Base-by-base conservation (phyloP, 2,797 vertebrate genomes). In the Antrozous pallidus region DNA sequence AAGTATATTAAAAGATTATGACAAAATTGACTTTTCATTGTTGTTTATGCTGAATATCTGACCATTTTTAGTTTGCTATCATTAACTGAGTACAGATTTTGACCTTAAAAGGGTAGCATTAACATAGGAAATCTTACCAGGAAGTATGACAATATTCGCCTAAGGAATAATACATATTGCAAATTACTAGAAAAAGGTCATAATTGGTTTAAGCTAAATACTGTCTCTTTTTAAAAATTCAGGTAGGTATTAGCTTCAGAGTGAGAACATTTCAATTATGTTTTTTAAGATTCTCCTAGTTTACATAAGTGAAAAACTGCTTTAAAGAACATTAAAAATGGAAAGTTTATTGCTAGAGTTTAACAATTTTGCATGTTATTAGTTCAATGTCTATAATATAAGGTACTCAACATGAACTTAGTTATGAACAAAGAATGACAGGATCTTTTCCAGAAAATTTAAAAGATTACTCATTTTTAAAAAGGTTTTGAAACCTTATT, bases 71-170 rank as follows among this genome's bases (percentile, higher is more conserved):
- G 6, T 92, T 96, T 90, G 73, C 69, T 49, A 40, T 96, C 83
- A 61, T 97, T 97, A 97, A 91, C 40, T 61, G 49, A 91, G 49
- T 69, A 63, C 36, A 94, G 87, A 80, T 96, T 96, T 96, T 96
- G 90, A 96, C 93, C 95, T 95, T 96, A 97, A 96, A 97, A 95
- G 56, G 31, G 89, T 97, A 96, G 96, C 94, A 97, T 97, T 97
- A 97, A 95, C 95, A 96, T 95, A 97, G 87, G 36, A 91, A 96
- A 95, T 70, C 92, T 95, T 85, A 89, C 40, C 51, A 94, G 73
- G 67, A 51, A 79, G 63, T 56, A 42, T 74, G 77, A 90, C 7
- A 56, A 79, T 93, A 95, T 91, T 93, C 69, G 90, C 94, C 88
- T 96, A 94, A 93, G 91, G 45, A 97, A 96, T 97, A 97, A 96